These are phyloP conservation scores for Cossypha dichroa DNA, from an alignment of 2,797 vertebrate species.

Conservation along the genomic window DNA sequence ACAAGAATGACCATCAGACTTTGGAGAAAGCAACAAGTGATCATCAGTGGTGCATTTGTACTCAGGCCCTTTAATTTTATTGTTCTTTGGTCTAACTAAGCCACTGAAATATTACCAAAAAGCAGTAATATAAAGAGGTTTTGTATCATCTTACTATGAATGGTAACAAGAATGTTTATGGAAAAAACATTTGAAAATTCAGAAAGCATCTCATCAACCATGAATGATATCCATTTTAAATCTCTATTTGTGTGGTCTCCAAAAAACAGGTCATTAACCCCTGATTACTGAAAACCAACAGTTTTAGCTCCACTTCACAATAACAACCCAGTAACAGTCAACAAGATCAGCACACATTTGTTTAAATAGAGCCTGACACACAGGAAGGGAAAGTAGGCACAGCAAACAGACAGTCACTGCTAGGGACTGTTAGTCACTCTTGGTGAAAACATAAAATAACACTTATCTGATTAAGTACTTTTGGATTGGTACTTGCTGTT, in stretches of 20 bases:
- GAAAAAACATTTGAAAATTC: not conserved
- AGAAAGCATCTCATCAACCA: not conserved
- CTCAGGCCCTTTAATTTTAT: not conserved
- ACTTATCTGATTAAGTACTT: not conserved
- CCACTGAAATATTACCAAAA: not conserved
- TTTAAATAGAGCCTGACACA: not conserved
- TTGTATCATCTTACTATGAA: not conserved
- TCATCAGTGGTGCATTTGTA: accelerated
- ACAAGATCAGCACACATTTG: not conserved
- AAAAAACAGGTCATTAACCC: not conserved
- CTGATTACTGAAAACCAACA: not conserved
- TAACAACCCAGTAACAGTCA: not conserved
- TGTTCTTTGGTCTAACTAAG: not conserved
- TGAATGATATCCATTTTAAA: not conserved
- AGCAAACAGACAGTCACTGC: not conserved
- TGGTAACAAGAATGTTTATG: not conserved
- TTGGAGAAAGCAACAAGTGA: accelerated
- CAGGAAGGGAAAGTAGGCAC: not conserved
- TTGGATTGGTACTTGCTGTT: not conserved
- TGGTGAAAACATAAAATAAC: not conserved
- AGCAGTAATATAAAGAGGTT: not conserved
- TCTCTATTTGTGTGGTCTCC: not conserved
- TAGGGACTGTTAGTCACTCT: not conserved
- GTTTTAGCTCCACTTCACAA: not conserved
- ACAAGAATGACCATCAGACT: accelerated